Evolutionary conservation across 2,797 vertebrate genomes (phyloP).

Genomic region (Anguilla megastoma): DNA sequence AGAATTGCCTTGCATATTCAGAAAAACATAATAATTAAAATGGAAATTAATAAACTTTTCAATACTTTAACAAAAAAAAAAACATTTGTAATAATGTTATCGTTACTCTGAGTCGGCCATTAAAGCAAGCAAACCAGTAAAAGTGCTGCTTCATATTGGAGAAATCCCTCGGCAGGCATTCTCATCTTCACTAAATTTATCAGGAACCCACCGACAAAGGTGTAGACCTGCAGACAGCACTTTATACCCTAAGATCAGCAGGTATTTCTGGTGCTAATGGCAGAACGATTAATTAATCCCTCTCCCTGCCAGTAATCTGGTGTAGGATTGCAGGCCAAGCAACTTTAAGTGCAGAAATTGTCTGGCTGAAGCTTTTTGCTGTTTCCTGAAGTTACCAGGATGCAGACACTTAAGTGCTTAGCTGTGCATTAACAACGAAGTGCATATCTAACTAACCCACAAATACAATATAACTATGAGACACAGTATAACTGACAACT

Average conservation of each 20-base stretch:
- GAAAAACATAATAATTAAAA: background rate
- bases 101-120: background rate
- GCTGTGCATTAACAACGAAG: background rate
- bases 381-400: background rate
- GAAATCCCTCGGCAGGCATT: background rate
- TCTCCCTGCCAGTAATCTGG: conserved; percentile 41
- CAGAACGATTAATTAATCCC: conserved; percentile 55
- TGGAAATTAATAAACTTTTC: background rate
- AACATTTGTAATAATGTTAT: background rate
- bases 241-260: conserved; percentile 25
- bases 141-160: background rate
- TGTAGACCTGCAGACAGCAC: conserved; percentile 37
- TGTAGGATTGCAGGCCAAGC: conserved; percentile 33
- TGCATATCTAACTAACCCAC: background rate
- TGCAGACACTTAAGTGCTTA: conserved; percentile 3
- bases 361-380: background rate
- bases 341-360: conserved; percentile 34
- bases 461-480: background rate
- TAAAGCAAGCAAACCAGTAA: background rate
- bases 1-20: background rate
- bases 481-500: background rate
- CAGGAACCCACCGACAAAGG: background rate
- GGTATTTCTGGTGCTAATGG: conserved; percentile 54
- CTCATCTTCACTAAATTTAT: background rate
- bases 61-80: background rate